Conservation (phyloP, 2,888 invertebrate genomes). For the Bhutanitis thaidina region DNA sequence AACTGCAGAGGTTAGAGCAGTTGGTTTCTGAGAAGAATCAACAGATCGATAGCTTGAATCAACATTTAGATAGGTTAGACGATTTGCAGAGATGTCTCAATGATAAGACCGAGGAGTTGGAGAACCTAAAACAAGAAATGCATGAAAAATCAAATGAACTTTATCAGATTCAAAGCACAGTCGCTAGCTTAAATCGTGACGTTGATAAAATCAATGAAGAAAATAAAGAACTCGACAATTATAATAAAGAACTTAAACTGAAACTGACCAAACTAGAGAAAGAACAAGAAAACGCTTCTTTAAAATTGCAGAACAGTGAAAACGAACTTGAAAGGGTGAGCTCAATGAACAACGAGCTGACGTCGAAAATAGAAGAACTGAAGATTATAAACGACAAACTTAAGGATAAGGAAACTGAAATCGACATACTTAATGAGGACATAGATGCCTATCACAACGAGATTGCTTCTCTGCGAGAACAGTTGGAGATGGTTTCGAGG, state of each 20-base stretch:
- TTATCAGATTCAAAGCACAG: slow-evolving; percentile 59
- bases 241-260: slow-evolving; percentile 59
- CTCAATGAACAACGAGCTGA: slow-evolving; percentile 58
- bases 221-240: slow-evolving; percentile 53
- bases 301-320: slow-evolving; percentile 62
- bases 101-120: slow-evolving; percentile 72
- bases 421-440: slow-evolving; percentile 76
- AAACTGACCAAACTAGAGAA: slow-evolving; percentile 64
- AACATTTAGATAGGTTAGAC: slow-evolving; percentile 69
- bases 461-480: slow-evolving; percentile 65
- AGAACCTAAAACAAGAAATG: slow-evolving; percentile 68
- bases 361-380: slow-evolving; percentile 62
- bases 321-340: slow-evolving; percentile 57
- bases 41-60: slow-evolving; percentile 74
- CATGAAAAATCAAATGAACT: slow-evolving; percentile 65
- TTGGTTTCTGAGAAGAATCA: slow-evolving; percentile 77
- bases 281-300: slow-evolving; percentile 65
- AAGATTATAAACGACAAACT: slow-evolving; percentile 61
- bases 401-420: slow-evolving; percentile 76
- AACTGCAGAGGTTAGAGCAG: slow-evolving; percentile 73
- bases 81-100: slow-evolving; percentile 70
- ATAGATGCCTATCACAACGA: slow-evolving; percentile 73
- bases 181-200: slow-evolving; percentile 53
- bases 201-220: slow-evolving; percentile 62
- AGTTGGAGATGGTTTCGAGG: slow-evolving; percentile 66